Conservation (phyloP, 2,113 vertebrate genomes). For the Tachuris rubrigastra region DNA sequence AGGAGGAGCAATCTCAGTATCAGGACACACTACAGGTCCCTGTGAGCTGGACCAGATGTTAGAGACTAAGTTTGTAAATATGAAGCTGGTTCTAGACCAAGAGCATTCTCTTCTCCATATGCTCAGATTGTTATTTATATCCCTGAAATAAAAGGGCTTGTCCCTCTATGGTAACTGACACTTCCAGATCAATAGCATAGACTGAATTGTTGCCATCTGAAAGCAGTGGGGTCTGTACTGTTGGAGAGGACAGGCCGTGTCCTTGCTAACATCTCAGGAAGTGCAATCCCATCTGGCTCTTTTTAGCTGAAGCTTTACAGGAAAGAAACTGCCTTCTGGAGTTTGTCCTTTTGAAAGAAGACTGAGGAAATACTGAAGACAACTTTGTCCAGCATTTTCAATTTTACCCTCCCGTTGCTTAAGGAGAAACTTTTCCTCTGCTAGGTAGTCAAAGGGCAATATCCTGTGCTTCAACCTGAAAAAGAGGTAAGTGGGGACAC, state of each 20-base stretch:
- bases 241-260: not conserved
- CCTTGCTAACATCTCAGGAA: slow-evolving; percentile 54
- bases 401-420: not conserved
- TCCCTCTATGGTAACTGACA: not conserved
- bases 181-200: slow-evolving; percentile 45
- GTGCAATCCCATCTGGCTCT: slow-evolving; percentile 30
- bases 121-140: slow-evolving; percentile 39
- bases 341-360: not conserved
- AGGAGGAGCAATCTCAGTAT: not conserved
- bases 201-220: not conserved
- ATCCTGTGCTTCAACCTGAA: not conserved
- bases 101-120: not conserved
- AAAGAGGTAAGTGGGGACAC: not conserved
- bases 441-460: not conserved
- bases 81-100: not conserved
- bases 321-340: slow-evolving; percentile 31
- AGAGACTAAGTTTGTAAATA: not conserved
- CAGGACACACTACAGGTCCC: not conserved
- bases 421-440: not conserved
- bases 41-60: not conserved
- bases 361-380: not conserved
- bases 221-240: not conserved
- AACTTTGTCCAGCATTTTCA: not conserved
- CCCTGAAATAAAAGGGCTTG: not conserved
- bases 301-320: not conserved